phyloP scores from a whole-genome alignment of 1,140 invertebrate species.

The Drosophila gunungcola region DNA sequence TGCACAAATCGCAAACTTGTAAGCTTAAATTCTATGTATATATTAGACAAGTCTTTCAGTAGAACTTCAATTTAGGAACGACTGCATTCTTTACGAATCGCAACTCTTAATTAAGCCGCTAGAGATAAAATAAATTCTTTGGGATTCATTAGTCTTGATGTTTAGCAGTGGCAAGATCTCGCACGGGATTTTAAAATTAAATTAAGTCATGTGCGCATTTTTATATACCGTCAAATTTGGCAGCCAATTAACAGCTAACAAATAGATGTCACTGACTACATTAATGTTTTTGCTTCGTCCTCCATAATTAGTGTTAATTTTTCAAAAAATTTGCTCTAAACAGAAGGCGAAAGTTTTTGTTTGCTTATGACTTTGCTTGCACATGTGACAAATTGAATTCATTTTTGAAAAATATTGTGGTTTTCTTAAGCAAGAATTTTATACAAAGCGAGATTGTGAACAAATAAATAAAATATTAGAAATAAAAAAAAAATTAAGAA shows the following conservation, averaged over 20 bases:
- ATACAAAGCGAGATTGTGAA: neutral
- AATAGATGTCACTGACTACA: conserved; percentile 65
- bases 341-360: conserved; percentile 46
- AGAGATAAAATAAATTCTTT: conserved; percentile 59
- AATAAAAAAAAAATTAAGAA: too few species aligned
- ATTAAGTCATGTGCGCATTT: conserved; percentile 69
- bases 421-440: neutral
- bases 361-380: neutral
- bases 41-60: conserved; percentile 36
- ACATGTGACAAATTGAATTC: conserved; percentile 24
- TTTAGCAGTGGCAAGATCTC: conserved; percentile 8
- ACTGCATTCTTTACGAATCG: conserved; percentile 59
- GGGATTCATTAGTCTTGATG: conserved; percentile 46
- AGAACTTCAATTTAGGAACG: conserved; percentile 41
- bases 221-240: conserved; percentile 45
- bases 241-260: conserved; percentile 78
- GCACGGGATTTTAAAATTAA: conserved; percentile 59
- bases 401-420: too few species aligned
- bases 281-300: conserved; percentile 19
- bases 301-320: conserved; percentile 51
- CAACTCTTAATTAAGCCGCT: conserved; percentile 62
- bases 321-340: conserved; percentile 7
- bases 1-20: conserved; percentile 53
- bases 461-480: too few species aligned
- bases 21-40: conserved; percentile 33